Conservation (phyloP, 1,140 invertebrate genomes). For the Hetaerina americana region DNA sequence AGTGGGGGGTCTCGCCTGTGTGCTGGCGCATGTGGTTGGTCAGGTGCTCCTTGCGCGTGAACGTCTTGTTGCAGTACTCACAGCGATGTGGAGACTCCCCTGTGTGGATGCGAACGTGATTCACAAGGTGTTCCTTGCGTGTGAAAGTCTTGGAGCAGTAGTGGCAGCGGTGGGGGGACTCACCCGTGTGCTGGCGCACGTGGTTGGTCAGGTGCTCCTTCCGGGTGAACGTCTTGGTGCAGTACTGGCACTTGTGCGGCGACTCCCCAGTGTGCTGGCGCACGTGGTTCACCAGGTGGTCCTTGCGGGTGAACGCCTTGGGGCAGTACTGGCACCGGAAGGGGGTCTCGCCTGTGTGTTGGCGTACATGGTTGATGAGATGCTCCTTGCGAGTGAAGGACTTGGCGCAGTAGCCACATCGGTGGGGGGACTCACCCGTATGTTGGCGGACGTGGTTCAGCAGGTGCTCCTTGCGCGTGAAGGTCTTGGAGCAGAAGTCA, state of each 20-base stretch:
- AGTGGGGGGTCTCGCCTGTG: slow-evolving; percentile 77
- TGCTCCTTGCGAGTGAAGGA: slow-evolving; percentile 47
- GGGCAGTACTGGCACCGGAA: slow-evolving; percentile 68
- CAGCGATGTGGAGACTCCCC: slow-evolving; percentile 72
- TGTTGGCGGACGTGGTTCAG: slow-evolving; percentile 72
- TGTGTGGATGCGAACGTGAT: slow-evolving; percentile 62
- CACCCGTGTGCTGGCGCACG: slow-evolving; percentile 61
- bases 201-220: slow-evolving; percentile 71
- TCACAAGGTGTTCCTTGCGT: slow-evolving; percentile 79
- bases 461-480: slow-evolving; percentile 68
- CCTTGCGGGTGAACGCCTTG: slow-evolving; percentile 69
- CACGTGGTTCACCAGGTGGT: slow-evolving; percentile 66
- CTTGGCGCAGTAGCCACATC: slow-evolving; percentile 28
- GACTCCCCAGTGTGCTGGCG: slow-evolving; percentile 57
- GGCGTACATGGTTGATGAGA: slow-evolving; percentile 28
- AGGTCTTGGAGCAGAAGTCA: slow-evolving; percentile 71
- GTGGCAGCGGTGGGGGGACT: slow-evolving; percentile 44
- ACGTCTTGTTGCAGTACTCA: slow-evolving; percentile 65
- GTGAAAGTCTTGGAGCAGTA: slow-evolving; percentile 67
- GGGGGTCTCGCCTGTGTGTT: slow-evolving; percentile 48
- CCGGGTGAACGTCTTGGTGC: slow-evolving; percentile 49
- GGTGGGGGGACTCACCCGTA: slow-evolving; percentile 34
- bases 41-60: slow-evolving; percentile 68
- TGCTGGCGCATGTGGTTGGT: slow-evolving; percentile 73
- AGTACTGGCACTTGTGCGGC: slow-evolving; percentile 34